These are phyloP conservation scores for Dysmachus trigonus DNA, from an alignment of 2,888 invertebrate genomes.

Conservation along the genomic window DNA sequence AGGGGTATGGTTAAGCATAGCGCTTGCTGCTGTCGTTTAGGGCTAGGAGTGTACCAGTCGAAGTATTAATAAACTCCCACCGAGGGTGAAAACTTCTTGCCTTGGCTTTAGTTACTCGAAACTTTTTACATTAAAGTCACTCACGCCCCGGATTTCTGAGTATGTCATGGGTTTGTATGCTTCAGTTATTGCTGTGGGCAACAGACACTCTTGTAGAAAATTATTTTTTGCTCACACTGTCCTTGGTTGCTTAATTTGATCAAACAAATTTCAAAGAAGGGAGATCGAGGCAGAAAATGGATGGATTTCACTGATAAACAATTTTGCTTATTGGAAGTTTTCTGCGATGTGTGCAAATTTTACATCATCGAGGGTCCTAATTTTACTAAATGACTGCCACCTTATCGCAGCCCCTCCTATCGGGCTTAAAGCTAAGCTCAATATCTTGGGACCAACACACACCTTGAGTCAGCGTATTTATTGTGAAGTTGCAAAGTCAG, in stretches of 20 bases:
- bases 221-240: background rate
- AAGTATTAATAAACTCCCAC: constrained; percentile 10
- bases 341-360: background rate
- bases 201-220: background rate
- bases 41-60: background rate
- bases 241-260: background rate
- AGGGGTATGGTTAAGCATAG: background rate
- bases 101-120: background rate
- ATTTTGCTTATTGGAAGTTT: background rate
- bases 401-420: background rate
- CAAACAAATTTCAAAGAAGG: background rate
- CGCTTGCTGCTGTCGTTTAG: background rate
- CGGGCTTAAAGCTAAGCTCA: background rate
- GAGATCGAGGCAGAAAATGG: background rate
- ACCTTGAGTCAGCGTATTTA: constrained; percentile 42
- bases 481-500: constrained; percentile 42
- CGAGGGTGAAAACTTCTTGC: constrained; percentile 1
- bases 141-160: constrained; percentile 7
- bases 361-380: background rate
- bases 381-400: background rate
- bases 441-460: background rate
- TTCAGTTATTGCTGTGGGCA: background rate
- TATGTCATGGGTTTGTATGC: background rate
- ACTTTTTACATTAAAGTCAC: constrained; percentile 29
- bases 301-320: background rate